Percentiles rank a stretch among this genome's conserved stretches.
Conservation (phyloP, 92 coral and sea anemone genomes). For the Heteractis magnifica region DNA sequence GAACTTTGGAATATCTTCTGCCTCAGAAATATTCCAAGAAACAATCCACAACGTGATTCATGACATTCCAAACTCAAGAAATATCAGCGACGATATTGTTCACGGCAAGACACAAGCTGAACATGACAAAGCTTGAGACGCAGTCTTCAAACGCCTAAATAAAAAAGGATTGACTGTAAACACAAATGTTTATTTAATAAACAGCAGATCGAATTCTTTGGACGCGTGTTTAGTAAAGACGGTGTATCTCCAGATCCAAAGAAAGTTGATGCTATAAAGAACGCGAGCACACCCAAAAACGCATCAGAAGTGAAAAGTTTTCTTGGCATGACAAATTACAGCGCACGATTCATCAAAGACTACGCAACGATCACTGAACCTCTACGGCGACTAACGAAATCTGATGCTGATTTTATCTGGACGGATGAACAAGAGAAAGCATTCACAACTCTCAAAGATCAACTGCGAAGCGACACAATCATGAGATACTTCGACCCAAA, state of each 20-base stretch:
- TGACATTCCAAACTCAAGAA: constrained; percentile 41
- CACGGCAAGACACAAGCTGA: constrained; percentile 50
- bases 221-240: constrained; percentile 38
- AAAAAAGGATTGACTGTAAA: constrained; percentile 51
- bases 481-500: constrained; percentile 52
- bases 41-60: constrained; percentile 40
- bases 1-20: constrained; percentile 41
- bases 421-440: constrained; percentile 42
- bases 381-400: constrained; percentile 49
- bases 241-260: constrained; percentile 6
- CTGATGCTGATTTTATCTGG: constrained; percentile 37
- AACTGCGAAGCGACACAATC: constrained; percentile 37
- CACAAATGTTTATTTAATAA: constrained; percentile 43
- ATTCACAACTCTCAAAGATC: constrained; percentile 17
- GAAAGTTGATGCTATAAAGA: no score
- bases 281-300: background rate
- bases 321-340: constrained; percentile 61
- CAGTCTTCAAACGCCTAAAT: constrained; percentile 40
- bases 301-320: constrained; percentile 57
- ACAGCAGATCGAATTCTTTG: constrained; percentile 49
- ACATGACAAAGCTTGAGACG: constrained; percentile 41
- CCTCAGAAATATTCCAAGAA: constrained; percentile 56
- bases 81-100: constrained; percentile 49
- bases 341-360: constrained; percentile 54
- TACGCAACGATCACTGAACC: constrained; percentile 63